Evolutionary conservation across 1,140 invertebrate species (phyloP).

Genomic region (Drosophila grimshawi): DNA sequence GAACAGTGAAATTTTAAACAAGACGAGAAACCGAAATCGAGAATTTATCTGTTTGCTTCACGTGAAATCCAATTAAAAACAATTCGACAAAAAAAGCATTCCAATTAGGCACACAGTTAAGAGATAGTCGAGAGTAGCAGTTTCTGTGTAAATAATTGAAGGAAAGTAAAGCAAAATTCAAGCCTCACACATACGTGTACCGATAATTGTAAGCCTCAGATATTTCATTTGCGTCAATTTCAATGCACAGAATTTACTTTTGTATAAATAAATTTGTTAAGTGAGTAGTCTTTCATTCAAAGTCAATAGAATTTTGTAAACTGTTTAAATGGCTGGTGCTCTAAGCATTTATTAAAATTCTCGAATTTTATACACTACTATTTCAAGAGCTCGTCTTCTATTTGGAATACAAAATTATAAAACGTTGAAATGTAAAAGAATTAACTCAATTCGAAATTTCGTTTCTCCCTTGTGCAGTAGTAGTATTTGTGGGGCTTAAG

Average conservation of each 20-base stretch:
- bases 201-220: not conserved
- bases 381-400: not conserved
- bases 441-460: not conserved
- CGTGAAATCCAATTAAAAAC: constrained; percentile 67
- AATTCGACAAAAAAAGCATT: constrained; percentile 56
- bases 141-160: constrained; percentile 73
- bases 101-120: constrained; percentile 26
- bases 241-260: constrained; percentile 48
- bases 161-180: constrained; percentile 53
- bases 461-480: not conserved
- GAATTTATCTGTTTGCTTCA: constrained; percentile 39
- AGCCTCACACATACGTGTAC: constrained; percentile 27
- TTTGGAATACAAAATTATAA: not conserved
- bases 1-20: constrained; percentile 36
- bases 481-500: not conserved
- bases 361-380: not conserved
- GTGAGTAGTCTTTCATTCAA: not conserved
- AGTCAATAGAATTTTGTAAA: not conserved
- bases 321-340: not conserved
- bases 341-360: not conserved
- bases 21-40: constrained; percentile 18
- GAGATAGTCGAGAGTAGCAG: constrained; percentile 50
- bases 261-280: constrained; percentile 20
- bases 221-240: constrained; percentile 58
- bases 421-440: not conserved